These are phyloP conservation scores for Bufo gargarizans DNA, from an alignment of 2,113 vertebrate species.

Conservation along the genomic window DNA sequence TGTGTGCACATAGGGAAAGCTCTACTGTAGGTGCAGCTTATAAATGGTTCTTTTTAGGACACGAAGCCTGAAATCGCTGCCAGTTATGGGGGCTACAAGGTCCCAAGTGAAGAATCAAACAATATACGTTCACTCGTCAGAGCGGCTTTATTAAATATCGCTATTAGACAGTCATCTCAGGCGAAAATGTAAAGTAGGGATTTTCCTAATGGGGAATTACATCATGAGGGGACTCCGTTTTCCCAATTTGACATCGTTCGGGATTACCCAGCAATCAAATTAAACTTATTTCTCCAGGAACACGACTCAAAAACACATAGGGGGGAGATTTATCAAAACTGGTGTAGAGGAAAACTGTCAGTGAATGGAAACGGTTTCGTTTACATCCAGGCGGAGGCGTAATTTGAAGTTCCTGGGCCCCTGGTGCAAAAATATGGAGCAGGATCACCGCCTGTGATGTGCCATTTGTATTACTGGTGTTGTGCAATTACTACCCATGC, in stretches of 20 bases:
- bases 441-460: no score
- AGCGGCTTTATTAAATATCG: neutral
- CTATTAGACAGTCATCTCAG: neutral
- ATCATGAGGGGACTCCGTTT: neutral
- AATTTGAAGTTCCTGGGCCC: no score
- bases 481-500: no score
- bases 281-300: no score
- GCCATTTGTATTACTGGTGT: no score
- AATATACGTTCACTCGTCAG: neutral
- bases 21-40: neutral
- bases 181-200: neutral
- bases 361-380: neutral
- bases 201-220: neutral
- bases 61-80: neutral
- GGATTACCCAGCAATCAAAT: no score
- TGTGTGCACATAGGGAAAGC: neutral
- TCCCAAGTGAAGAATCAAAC: neutral
- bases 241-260: no score
- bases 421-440: no score
- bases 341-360: neutral
- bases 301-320: no score
- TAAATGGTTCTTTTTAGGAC: neutral
- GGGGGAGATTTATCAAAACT: no score
- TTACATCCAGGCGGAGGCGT: neutral
- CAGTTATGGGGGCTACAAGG: neutral